Percentiles rank a stretch among this genome's conserved stretches.
Conservation (phyloP, 2,797 vertebrate genomes). For the Sandelia bainsii region DNA sequence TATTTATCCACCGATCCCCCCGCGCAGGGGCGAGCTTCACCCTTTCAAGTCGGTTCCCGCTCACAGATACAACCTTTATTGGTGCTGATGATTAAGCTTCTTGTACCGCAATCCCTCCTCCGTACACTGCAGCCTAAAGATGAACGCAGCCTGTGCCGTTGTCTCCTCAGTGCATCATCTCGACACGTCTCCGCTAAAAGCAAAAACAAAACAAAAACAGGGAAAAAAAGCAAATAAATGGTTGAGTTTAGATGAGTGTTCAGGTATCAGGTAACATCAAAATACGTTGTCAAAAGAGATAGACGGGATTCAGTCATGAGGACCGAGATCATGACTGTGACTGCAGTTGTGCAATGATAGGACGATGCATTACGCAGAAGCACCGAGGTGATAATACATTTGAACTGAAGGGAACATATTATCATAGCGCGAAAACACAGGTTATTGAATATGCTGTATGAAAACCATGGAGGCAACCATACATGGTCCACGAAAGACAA, state of each 20-base stretch:
- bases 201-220: conserved; percentile 28
- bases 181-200: conserved; percentile 60
- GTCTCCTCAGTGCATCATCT: conserved; percentile 81
- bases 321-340: conserved; percentile 43
- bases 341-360: conserved; percentile 58
- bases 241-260: background rate
- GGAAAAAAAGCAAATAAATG: conserved; percentile 11
- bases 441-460: no score
- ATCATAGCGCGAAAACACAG: background rate
- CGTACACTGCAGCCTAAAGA: conserved; percentile 79
- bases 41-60: conserved; percentile 50
- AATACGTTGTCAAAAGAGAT: background rate
- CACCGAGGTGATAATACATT: conserved; percentile 32
- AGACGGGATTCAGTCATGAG: conserved; percentile 23
- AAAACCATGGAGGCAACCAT: background rate
- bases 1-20: conserved; percentile 69
- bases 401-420: background rate
- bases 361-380: conserved; percentile 61
- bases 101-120: conserved; percentile 73
- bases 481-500: background rate
- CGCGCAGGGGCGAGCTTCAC: conserved; percentile 73
- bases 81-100: conserved; percentile 65
- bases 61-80: conserved; percentile 64
- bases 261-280: background rate
- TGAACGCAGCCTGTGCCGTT: conserved; percentile 66